These are phyloP conservation scores for Platycercus adscitus DNA, from an alignment of 2,113 vertebrate species.

Conservation along the genomic window DNA sequence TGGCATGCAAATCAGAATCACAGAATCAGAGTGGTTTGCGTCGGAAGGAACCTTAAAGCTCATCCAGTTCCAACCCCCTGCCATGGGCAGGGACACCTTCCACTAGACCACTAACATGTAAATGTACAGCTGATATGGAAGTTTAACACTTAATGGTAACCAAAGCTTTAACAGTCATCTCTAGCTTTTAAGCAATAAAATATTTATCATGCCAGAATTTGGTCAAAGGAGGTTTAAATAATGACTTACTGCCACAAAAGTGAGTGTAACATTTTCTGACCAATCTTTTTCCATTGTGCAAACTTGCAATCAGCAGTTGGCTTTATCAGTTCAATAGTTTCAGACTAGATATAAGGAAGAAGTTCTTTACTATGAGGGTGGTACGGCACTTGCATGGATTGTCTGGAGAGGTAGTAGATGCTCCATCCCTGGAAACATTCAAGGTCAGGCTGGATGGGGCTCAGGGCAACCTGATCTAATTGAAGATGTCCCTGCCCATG, in stretches of 20 bases:
- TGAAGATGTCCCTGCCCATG: neutral
- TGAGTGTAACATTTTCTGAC: neutral
- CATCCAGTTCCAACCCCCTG: neutral
- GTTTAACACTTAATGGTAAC: neutral
- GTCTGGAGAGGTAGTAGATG: neutral
- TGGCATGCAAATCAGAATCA: neutral
- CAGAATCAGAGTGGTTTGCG: neutral
- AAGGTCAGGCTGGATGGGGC: accelerated
- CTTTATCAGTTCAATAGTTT: neutral
- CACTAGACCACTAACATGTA: neutral
- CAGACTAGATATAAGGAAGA: neutral
- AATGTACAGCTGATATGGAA: neutral
- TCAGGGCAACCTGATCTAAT: neutral
- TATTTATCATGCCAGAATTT: neutral
- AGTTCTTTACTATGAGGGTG: neutral
- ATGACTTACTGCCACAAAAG: neutral
- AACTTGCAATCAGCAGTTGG: neutral
- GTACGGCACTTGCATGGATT: neutral
- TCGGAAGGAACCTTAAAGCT: neutral
- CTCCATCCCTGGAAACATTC: neutral
- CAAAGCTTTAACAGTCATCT: neutral
- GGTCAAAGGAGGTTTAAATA: neutral
- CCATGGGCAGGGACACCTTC: neutral
- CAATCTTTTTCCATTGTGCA: neutral
- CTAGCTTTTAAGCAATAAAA: neutral